Base-by-base conservation (phyloP, 2,113 vertebrate genomes). In the Entosphenus tridentatus region DNA sequence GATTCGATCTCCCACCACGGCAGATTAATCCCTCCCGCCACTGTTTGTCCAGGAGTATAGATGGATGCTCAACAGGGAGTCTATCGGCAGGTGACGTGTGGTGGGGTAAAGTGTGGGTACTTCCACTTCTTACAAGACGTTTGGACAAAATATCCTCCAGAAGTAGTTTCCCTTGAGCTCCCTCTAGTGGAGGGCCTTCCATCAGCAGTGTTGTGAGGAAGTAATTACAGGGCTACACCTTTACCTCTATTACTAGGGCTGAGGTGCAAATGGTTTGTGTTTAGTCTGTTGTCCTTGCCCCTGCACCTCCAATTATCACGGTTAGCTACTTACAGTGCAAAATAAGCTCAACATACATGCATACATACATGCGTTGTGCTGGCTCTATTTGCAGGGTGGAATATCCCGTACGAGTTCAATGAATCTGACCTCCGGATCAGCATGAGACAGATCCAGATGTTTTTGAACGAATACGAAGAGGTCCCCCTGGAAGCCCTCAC, bases 381-480 rank as follows among this genome's bases (percentile, higher is more conserved):
- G 39, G 39, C 56, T 8, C 72, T 39, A 73, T 56, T 70, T 72
- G 70, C 74, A 95, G 90, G 90, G 57, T 95, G 90, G 90, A 95
- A 93, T 74, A 93, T 95, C 75, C 88, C 89, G 0, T 95, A 95
- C 1, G 89, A 91, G 74, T 95, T 95, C 75, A 95, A 89, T 0
- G 88, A 95, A 72, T 95, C 90, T 11, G 90, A 95, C 73, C 76
- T 95, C 68, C 78, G 83, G 72, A 95, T 95, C 76, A 95, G 88
- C 17, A 80, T 89, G 77, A 79, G 76, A 67, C 90, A 95, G 79
- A 84, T 88, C 71, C 86, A 88, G 77, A 93, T 95, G 88, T 93
- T 95, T 75, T 79, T 93, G 73, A 86, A 90, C 70, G 87, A 91
- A 12, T 93, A 90, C 73, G 80, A 85, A 56, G 83, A 87, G 68